Evolutionary conservation across 1,140 invertebrate genomes (phyloP).

Genomic region (Eueides isabella): DNA sequence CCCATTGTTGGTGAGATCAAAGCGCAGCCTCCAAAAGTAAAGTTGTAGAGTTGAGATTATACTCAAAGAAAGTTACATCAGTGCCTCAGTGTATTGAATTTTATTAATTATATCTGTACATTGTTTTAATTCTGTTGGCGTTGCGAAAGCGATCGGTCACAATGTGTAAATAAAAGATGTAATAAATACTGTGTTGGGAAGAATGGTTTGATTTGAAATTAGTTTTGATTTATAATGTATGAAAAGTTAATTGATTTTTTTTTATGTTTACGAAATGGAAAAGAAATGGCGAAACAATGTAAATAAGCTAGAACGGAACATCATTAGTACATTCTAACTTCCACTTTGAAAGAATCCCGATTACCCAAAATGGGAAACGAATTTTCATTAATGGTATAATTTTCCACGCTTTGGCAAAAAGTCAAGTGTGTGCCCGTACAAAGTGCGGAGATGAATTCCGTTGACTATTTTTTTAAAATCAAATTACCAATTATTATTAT

Average conservation of each 20-base stretch:
- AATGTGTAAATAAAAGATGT: background rate
- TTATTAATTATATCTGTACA: constrained; percentile 2
- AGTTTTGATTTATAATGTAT: background rate
- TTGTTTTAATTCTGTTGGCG: background rate
- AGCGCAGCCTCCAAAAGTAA: constrained; percentile 2
- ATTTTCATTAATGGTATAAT: no score
- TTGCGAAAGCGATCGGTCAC: background rate
- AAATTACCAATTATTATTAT: no score
- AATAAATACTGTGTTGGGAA: background rate
- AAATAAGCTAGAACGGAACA: no score
- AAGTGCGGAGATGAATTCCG: no score
- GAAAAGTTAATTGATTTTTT: background rate
- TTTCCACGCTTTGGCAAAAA: no score
- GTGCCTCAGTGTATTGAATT: background rate
- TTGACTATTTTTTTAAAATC: no score
- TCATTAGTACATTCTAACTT: no score
- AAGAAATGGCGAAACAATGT: no score
- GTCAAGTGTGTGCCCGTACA: no score
- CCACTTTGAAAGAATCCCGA: no score
- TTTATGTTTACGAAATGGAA: no score
- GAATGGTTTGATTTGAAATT: background rate
- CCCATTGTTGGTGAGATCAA: constrained; percentile 26
- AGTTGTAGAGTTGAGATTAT: background rate
- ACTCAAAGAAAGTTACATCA: constrained; percentile 15
- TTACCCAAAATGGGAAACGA: no score